Base-by-base conservation (phyloP, 1,140 invertebrate genomes). In the Macrocentrus cingulum region DNA sequence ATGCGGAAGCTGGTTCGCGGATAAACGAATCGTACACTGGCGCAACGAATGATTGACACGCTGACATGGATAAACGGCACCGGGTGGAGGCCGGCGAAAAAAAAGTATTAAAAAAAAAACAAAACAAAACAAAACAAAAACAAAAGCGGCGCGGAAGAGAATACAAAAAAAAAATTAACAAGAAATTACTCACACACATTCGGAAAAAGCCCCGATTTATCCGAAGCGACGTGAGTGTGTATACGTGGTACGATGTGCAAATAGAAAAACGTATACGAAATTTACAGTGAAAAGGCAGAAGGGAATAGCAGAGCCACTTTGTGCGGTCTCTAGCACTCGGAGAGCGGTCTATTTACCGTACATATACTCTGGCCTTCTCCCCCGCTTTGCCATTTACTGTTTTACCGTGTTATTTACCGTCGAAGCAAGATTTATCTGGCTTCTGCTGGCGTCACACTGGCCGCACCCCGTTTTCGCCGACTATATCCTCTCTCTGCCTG, bases 391-490 rank as follows among this genome's bases (percentile, higher is more conserved):
- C 42, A 62, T 62, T 62, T 56, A 62, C 45, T 59, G 52, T 52
- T 61, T 61, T 59, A 55, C 29, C 55, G 48, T 61, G 59, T 64
- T 64, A 64, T 64, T 64, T 59, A 64, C 55, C 56, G 62, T 56
- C 62, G 55, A 59, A 56, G 59, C 32, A 53, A 45, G 48, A 64
- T 64, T 64, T 64, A 64, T 64, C 52, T 61, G 49, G 54, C 59
- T 61, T 56, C 59, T 64, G 62, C 52, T 36, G 37, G 29, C 55
- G 59, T 61, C 51, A 61, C 56, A 36, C 11, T 25, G 46, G 44
- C 52, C 52, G 45, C 56, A 48, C 57, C 57, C 57, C 57, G 50
- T 59, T 59, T 42, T 51, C 50, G 29, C 57, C 16, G 13, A 34
- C 49, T 51, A 25, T 15, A 51, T n/a, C 32, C 48, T 37, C 56